These are phyloP conservation scores for Amphiprion clarkii DNA, from an alignment of 2,797 vertebrate genomes.

Conservation along the genomic window DNA sequence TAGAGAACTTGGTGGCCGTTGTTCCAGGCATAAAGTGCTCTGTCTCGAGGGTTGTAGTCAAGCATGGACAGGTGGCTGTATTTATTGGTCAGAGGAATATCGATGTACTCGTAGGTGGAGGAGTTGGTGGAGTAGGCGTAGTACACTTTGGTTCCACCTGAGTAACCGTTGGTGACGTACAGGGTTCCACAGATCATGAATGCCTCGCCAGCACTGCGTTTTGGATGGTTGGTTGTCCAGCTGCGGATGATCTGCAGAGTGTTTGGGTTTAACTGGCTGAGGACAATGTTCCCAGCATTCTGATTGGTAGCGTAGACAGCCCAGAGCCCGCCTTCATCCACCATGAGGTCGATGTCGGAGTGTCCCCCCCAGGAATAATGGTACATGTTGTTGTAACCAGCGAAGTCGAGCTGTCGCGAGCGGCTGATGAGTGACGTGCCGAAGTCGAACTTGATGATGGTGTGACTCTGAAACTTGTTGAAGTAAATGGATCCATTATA, in stretches of 20 bases:
- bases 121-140: slow-evolving; percentile 97
- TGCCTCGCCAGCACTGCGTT: slow-evolving; percentile 94
- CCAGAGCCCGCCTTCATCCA: slow-evolving; percentile 95
- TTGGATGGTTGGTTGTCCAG: slow-evolving; percentile 96
- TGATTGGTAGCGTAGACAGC: slow-evolving; percentile 97
- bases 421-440: slow-evolving; percentile 92
- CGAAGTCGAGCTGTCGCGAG: slow-evolving; percentile 93
- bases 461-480: slow-evolving; percentile 99
- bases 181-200: slow-evolving; percentile 98
- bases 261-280: slow-evolving; percentile 93
- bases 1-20: slow-evolving; percentile 97
- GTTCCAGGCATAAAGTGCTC: slow-evolving; percentile 97
- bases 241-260: slow-evolving; percentile 93
- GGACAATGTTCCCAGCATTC: slow-evolving; percentile 96
- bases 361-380: slow-evolving; percentile 98
- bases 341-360: slow-evolving; percentile 99
- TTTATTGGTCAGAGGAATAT: slow-evolving; percentile 96
- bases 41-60: slow-evolving; percentile 97
- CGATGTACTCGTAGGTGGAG: slow-evolving; percentile 97
- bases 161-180: slow-evolving; percentile 97
- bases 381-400: slow-evolving; percentile 98
- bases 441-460: slow-evolving; percentile 95
- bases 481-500: slow-evolving; percentile 98
- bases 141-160: slow-evolving; percentile 96
- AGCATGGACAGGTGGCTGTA: slow-evolving; percentile 98